Conservation (phyloP, 1,140 invertebrate species). For the Agrilus planipennis region DNA sequence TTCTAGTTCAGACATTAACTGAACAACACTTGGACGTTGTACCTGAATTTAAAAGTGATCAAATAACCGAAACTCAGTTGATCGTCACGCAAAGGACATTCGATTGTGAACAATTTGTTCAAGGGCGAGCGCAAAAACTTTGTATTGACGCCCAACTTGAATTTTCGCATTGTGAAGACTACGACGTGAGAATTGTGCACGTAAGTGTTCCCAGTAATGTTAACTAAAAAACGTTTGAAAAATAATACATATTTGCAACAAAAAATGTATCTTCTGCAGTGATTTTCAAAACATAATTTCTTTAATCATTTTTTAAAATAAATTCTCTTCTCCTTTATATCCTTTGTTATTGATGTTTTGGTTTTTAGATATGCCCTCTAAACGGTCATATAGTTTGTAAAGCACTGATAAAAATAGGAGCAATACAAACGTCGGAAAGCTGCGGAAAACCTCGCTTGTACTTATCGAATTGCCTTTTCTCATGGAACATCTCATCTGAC, state of each 20-base stretch:
- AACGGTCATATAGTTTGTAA: constrained; percentile 31
- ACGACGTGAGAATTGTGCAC: constrained; percentile 31
- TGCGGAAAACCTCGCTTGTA: constrained; percentile 22
- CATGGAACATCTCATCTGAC: constrained; percentile 31
- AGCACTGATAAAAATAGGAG: constrained; percentile 32
- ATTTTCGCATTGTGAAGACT: constrained; percentile 32
- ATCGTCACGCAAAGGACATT: constrained; percentile 32
- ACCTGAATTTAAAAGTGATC: constrained; percentile 27
- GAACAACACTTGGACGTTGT: constrained; percentile 32
- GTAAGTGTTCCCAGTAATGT: constrained; percentile 20
- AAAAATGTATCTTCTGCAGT: neutral
- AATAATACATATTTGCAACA: no score
- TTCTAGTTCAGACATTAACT: constrained; percentile 29
- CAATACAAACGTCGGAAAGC: constrained; percentile 19
- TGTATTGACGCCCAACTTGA: constrained; percentile 28
- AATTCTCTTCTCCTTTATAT: neutral
- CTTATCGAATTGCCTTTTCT: constrained; percentile 26
- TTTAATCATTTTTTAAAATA: neutral
- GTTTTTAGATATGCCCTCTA: constrained; percentile 30
- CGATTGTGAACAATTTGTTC: constrained; percentile 33
- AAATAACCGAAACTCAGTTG: constrained; percentile 29
- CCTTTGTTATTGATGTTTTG: neutral
- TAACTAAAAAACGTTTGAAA: no score
- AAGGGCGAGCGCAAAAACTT: constrained; percentile 27
- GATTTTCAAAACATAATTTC: neutral